Percentiles rank a stretch among this genome's conserved stretches.
Conservation (phyloP, 2,888 invertebrate genomes). For the Ornithoptera priamus region DNA sequence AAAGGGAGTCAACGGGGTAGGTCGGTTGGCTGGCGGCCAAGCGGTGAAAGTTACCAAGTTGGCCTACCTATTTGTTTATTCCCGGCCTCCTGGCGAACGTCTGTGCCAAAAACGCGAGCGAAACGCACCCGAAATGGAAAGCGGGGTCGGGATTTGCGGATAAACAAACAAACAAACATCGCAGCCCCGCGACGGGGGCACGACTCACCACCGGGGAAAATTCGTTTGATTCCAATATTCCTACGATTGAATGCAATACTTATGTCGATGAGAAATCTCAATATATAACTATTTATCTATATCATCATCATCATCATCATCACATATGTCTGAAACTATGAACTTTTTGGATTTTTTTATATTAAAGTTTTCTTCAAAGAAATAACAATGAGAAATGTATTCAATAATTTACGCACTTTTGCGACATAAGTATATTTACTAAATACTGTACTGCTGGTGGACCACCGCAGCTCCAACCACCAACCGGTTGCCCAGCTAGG, state of each 20-base stretch:
- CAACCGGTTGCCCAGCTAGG: no score
- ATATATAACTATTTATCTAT: no score
- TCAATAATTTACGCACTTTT: no score
- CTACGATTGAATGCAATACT: neutral
- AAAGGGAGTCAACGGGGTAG: slow-evolving; percentile 55
- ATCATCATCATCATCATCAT: no score
- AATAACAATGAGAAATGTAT: no score
- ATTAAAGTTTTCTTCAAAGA: no score
- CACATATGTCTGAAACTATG: no score
- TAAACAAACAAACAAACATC: slow-evolving; percentile 55
- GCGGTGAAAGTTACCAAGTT: slow-evolving; percentile 72
- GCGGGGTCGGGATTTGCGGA: slow-evolving; percentile 48
- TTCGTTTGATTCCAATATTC: slow-evolving; percentile 38
- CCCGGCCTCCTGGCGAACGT: slow-evolving; percentile 42
- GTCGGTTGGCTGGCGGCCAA: slow-evolving; percentile 63
- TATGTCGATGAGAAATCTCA: no score
- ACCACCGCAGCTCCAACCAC: no score
- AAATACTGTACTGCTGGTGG: no score
- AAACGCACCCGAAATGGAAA: slow-evolving; percentile 54
- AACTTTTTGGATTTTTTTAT: no score
- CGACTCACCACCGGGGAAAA: slow-evolving; percentile 45
- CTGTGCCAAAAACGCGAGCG: slow-evolving; percentile 50
- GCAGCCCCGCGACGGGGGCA: slow-evolving; percentile 41
- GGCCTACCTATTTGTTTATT: slow-evolving; percentile 72
- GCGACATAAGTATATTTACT: no score